Percentiles rank a stretch among this genome's conserved stretches.
phyloP scores from a whole-genome alignment of 2,888 invertebrate genomes.

The Yponomeuta malinellus region DNA sequence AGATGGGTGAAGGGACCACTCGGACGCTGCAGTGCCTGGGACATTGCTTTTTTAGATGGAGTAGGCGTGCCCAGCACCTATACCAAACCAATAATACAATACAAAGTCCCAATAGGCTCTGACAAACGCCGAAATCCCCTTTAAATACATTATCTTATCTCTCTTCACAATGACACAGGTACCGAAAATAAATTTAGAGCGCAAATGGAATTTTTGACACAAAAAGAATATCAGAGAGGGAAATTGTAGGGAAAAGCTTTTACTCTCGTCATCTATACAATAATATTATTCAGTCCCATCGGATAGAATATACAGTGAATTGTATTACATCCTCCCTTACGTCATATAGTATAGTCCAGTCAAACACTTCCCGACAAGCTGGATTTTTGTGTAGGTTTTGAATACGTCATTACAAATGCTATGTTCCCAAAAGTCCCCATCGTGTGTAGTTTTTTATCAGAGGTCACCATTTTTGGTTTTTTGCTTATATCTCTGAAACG shows the following conservation, averaged over 20 bases:
- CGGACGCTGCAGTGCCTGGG: no score
- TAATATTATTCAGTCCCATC: slow-evolving; percentile 5
- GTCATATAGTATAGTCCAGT: no score
- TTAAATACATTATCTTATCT: slow-evolving; percentile 5
- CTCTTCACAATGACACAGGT: slow-evolving; percentile 4
- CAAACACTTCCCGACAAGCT: no score
- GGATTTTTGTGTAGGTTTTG: no score
- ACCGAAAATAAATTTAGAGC: background rate
- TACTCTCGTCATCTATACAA: background rate
- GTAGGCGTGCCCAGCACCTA: no score
- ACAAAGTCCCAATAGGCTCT: background rate
- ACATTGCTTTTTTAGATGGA: no score
- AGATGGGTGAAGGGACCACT: no score
- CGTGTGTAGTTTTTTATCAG: no score
- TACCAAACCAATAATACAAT: background rate
- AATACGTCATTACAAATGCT: no score
- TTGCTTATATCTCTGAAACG: no score
- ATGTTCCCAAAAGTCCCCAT: no score
- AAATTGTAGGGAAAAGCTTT: background rate
- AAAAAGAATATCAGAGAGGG: background rate
- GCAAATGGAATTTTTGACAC: slow-evolving; percentile 4
- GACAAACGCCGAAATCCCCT: background rate
- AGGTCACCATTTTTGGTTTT: no score
- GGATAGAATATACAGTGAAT: slow-evolving; percentile 4
- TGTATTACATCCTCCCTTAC: background rate